Conservation (phyloP, 2,113 vertebrate species). For the Alouatta palliata region DNA sequence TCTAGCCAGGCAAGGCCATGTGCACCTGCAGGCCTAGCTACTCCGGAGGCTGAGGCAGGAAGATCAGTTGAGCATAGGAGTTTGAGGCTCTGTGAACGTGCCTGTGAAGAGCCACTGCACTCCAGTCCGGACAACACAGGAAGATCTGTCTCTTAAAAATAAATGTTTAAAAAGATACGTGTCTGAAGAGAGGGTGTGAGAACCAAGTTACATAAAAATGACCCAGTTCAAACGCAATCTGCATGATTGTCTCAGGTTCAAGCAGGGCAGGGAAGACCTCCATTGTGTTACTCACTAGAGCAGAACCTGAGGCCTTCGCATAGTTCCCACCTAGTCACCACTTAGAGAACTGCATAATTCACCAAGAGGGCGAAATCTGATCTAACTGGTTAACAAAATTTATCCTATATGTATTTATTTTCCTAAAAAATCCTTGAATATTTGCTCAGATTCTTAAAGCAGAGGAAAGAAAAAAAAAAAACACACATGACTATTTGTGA, state of each 20-base stretch:
- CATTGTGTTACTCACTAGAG: accelerated
- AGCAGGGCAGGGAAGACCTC: too few species aligned
- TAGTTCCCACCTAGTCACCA: accelerated
- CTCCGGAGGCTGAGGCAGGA: neutral
- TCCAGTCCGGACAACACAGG: neutral
- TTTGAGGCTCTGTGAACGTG: neutral
- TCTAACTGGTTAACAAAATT: neutral
- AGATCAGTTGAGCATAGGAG: neutral
- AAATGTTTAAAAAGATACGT: neutral
- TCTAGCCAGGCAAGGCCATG: neutral
- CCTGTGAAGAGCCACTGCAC: neutral
- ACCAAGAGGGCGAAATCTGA: neutral
- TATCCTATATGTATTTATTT: neutral
- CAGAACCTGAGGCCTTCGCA: accelerated
- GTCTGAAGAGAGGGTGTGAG: neutral
- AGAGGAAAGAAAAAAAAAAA: neutral
- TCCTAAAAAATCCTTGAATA: neutral
- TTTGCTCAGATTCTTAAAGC: neutral
- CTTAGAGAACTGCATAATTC: accelerated
- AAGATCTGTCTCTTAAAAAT: neutral
- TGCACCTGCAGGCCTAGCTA: neutral
- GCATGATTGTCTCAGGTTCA: neutral
- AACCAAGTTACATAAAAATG: neutral
- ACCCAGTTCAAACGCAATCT: neutral
- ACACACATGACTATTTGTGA: neutral